Evolutionary conservation across 2,797 vertebrate species (phyloP).

Genomic region (Dicrostonyx torquatus): DNA sequence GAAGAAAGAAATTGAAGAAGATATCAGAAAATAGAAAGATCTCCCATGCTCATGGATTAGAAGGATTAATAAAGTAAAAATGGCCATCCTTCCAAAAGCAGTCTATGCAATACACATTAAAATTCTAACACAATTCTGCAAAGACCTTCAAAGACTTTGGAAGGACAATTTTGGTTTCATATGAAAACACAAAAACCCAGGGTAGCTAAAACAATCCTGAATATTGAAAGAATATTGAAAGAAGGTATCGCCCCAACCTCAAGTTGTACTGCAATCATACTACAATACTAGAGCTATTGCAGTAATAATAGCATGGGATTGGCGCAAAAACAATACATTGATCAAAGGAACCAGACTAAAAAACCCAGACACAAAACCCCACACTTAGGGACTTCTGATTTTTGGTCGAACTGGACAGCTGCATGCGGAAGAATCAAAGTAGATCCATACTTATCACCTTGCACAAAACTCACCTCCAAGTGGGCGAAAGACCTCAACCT

Average conservation of each 20-base stretch:
- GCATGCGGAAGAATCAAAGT: neutral
- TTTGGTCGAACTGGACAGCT: neutral
- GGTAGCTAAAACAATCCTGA: neutral
- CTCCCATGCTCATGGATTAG: too few species aligned
- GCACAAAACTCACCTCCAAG: neutral
- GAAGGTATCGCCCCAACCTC: neutral
- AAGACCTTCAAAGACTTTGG: neutral
- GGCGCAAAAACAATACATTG: neutral
- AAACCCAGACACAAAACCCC: neutral
- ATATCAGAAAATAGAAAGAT: too few species aligned
- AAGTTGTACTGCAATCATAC: neutral
- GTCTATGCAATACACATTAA: too few species aligned
- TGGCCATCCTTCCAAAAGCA: neutral
- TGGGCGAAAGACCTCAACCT: neutral
- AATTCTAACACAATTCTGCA: neutral
- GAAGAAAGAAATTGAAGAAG: too few species aligned
- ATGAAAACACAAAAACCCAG: neutral
- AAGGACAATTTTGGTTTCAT: neutral
- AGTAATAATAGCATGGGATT: neutral
- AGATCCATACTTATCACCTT: neutral
- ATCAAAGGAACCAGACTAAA: neutral
- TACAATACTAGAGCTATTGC: neutral
- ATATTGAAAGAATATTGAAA: neutral
- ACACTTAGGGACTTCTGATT: neutral
- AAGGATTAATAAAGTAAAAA: too few species aligned